Evolutionary conservation across 2,113 vertebrate genomes (phyloP).

Genomic region (Cervus canadensis): DNA sequence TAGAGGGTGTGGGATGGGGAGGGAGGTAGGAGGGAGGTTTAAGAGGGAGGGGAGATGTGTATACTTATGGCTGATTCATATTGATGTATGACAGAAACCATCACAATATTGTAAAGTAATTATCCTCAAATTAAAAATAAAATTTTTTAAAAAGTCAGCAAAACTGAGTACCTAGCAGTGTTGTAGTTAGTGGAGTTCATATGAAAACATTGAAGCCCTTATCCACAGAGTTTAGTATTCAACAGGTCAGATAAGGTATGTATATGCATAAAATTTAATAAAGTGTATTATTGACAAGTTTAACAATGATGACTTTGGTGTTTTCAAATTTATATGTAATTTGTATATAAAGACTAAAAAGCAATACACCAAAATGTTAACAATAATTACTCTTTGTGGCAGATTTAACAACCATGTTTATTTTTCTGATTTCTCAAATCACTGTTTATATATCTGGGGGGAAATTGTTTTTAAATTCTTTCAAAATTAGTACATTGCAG

Average conservation of each 20-base stretch:
- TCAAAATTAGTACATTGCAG: not conserved
- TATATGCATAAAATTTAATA: not conserved
- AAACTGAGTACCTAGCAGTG: not conserved
- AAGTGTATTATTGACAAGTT: not conserved
- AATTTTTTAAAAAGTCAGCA: not conserved
- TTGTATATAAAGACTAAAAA: not conserved
- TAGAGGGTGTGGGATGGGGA: not conserved
- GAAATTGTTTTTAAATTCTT: not conserved
- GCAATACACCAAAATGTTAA: not conserved
- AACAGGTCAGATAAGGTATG: not conserved
- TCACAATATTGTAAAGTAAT: not conserved
- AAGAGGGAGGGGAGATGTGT: not conserved
- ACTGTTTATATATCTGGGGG: not conserved
- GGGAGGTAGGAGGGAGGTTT: not conserved
- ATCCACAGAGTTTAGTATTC: not conserved
- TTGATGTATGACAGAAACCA: not conserved
- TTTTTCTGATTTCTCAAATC: conserved; percentile 22
- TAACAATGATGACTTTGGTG: not conserved
- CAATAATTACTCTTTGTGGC: not conserved
- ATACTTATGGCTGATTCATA: not conserved
- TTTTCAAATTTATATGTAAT: not conserved
- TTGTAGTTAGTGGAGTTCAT: not conserved
- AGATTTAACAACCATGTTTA: not conserved
- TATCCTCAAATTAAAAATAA: not conserved
- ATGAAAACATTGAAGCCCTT: not conserved